phyloP scores from a whole-genome alignment of 2,797 vertebrate species.

The Propithecus deckenii region DNA sequence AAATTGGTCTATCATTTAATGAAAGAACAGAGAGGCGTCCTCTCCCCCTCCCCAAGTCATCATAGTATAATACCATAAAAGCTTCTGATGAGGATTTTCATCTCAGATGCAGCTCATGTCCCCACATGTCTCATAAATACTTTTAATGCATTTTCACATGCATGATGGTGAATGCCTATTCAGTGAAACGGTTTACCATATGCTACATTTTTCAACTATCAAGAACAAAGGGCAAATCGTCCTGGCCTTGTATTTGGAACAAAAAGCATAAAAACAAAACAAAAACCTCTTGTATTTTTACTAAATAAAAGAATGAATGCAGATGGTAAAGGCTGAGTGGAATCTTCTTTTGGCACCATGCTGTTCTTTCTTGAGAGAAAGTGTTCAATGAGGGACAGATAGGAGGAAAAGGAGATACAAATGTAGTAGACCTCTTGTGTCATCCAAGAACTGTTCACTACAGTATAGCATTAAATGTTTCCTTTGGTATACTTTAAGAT shows the following conservation, averaged over 20 bases:
- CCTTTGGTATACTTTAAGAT: neutral
- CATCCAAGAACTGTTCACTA: neutral
- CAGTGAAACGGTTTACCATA: constrained; percentile 24
- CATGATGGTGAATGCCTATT: constrained; percentile 27
- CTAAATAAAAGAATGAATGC: constrained; percentile 36
- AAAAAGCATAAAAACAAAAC: neutral
- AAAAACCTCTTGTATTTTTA: constrained; percentile 13
- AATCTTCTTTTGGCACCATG: constrained; percentile 39
- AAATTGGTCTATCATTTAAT: neutral
- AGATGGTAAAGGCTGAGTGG: neutral
- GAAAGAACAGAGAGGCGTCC: neutral
- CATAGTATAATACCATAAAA: neutral
- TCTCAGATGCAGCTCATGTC: constrained; percentile 23
- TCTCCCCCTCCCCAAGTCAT: neutral
- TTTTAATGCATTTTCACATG: constrained; percentile 50
- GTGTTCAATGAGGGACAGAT: neutral
- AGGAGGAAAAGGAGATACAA: neutral
- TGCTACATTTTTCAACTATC: constrained; percentile 43
- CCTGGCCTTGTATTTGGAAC: constrained; percentile 19
- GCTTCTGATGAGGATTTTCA: neutral
- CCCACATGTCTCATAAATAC: constrained; percentile 54
- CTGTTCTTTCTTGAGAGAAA: constrained; percentile 53
- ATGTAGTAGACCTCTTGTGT: neutral
- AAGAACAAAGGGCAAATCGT: constrained; percentile 7
- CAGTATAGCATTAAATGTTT: neutral